Percentiles rank a stretch among this genome's conserved stretches.
Evolutionary conservation across 2,113 vertebrate genomes (phyloP).

Genomic region (Ptilorrhoa leucosticta): DNA sequence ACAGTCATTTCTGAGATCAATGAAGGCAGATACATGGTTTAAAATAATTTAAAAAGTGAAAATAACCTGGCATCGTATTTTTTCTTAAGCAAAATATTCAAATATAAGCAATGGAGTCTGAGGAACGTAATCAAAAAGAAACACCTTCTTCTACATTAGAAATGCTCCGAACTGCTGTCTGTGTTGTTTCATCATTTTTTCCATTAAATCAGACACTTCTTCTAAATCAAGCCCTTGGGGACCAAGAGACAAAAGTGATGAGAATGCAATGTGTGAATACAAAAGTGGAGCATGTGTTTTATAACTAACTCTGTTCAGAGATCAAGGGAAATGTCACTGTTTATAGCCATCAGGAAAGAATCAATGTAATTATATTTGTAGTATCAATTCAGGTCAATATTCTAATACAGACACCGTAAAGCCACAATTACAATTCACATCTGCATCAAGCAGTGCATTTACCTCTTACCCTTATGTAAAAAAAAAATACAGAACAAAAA

Average conservation of each 20-base stretch:
- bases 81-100: slow-evolving; percentile 67
- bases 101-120: slow-evolving; percentile 47
- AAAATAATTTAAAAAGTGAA: slow-evolving; percentile 16
- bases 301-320: slow-evolving; percentile 66
- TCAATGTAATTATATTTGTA: slow-evolving; percentile 77
- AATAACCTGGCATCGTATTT: slow-evolving; percentile 36
- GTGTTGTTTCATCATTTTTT: slow-evolving; percentile 80
- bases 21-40: background rate
- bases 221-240: slow-evolving; percentile 81
- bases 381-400: slow-evolving; percentile 74
- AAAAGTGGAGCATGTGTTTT: slow-evolving; percentile 69
- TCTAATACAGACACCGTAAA: slow-evolving; percentile 54
- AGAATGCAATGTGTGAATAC: slow-evolving; percentile 65
- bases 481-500: background rate
- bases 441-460: background rate
- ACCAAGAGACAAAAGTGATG: slow-evolving; percentile 70
- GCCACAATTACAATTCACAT: slow-evolving; percentile 32
- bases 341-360: slow-evolving; percentile 76
- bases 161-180: slow-evolving; percentile 64
- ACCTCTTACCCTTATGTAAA: background rate
- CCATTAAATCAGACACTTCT: slow-evolving; percentile 87
- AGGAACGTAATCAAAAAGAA: slow-evolving; percentile 64
- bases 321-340: slow-evolving; percentile 80
- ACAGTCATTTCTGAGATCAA: background rate
- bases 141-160: slow-evolving; percentile 56